Evolutionary conservation across 2,888 invertebrate species (phyloP).

Genomic region (Gari tellinella): DNA sequence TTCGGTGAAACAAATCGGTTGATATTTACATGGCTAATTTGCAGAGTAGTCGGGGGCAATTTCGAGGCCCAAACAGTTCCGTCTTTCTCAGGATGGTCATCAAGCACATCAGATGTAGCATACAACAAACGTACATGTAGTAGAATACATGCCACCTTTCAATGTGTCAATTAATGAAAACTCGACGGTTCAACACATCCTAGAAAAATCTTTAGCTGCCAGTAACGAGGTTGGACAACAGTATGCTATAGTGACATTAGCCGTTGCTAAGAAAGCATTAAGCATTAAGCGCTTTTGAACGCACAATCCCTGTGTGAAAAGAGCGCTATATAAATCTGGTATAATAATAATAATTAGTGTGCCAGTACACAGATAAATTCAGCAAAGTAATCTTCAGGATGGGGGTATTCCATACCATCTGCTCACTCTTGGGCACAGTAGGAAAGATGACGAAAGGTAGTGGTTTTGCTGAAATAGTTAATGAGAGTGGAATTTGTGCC

Average conservation of each 20-base stretch:
- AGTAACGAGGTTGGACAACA: slow-evolving; percentile 36
- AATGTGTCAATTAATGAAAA: slow-evolving; percentile 40
- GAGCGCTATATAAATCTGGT: no score
- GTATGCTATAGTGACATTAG: slow-evolving; percentile 49
- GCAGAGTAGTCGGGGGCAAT: slow-evolving; percentile 12
- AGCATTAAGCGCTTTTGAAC: no score
- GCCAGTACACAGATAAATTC: slow-evolving; percentile 12
- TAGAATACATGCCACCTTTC: slow-evolving; percentile 49
- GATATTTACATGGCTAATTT: slow-evolving; percentile 24
- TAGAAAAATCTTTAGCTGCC: slow-evolving; percentile 32
- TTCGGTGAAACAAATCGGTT: neutral
- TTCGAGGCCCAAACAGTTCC: slow-evolving; percentile 24
- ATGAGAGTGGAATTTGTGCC: slow-evolving; percentile 27
- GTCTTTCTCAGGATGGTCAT: slow-evolving; percentile 36
- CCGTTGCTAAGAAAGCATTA: slow-evolving; percentile 43
- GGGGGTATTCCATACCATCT: slow-evolving; percentile 36
- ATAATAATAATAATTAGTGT: no score
- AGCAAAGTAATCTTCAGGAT: slow-evolving; percentile 12
- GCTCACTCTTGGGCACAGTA: slow-evolving; percentile 33
- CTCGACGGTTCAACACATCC: slow-evolving; percentile 50
- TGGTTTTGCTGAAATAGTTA: slow-evolving; percentile 36
- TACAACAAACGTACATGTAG: slow-evolving; percentile 12
- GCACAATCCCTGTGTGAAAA: no score
- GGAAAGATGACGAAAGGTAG: slow-evolving; percentile 38
- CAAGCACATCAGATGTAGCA: slow-evolving; percentile 15